Conservation (phyloP, 1,140 invertebrate species). For the Gerris buenoi region DNA sequence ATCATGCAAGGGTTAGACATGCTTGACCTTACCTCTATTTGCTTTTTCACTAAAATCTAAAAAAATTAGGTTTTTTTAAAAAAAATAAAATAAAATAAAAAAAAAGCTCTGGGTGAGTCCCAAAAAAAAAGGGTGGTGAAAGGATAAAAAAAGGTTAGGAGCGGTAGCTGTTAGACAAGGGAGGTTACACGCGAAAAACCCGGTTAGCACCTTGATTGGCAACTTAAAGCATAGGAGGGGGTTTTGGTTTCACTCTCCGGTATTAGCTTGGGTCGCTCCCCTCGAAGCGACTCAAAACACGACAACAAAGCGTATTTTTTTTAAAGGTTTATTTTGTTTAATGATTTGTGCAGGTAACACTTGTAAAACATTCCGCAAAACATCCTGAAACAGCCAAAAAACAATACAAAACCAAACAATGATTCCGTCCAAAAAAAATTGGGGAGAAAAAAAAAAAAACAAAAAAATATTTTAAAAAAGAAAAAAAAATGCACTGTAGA, state of each 20-base stretch:
- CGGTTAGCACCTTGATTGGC: too few species aligned
- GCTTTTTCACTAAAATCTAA: background rate
- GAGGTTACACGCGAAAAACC: background rate
- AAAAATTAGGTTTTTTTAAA: background rate
- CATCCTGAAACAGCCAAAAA: conserved; percentile 3
- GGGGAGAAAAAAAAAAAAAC: too few species aligned
- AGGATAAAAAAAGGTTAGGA: background rate
- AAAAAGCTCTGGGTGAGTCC: background rate
- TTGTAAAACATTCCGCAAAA: background rate
- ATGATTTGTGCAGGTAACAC: conserved; percentile 1
- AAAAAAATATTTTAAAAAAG: too few species aligned
- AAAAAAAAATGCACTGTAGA: too few species aligned
- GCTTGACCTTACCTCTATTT: background rate
- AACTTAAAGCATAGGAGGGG: too few species aligned
- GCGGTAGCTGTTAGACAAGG: background rate
- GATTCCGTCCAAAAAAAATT: background rate
- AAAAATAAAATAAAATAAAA: background rate
- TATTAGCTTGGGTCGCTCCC: too few species aligned
- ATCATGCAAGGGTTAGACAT: background rate
- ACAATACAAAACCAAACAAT: background rate
- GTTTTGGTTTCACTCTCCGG: too few species aligned
- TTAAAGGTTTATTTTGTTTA: background rate
- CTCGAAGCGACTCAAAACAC: background rate
- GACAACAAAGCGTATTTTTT: background rate
- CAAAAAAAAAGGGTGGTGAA: background rate